Evolutionary conservation across 2,888 invertebrate species (phyloP).

Genomic region (Mystacides longicornis): DNA sequence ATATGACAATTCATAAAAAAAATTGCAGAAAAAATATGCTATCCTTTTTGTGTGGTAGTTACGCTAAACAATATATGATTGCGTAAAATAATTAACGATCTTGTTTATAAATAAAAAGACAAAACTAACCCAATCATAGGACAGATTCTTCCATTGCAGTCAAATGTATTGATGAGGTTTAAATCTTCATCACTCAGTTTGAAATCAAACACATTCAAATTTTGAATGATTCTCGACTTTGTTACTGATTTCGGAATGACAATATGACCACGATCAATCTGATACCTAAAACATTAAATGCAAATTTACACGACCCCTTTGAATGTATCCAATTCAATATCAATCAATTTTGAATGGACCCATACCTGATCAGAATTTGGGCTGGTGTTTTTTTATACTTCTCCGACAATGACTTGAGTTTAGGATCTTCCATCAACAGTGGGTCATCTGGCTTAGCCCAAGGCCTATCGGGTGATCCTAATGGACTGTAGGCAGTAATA

Average conservation of each 20-base stretch:
- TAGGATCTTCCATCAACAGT: slow-evolving; percentile 64
- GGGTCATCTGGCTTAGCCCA: slow-evolving; percentile 71
- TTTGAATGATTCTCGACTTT: slow-evolving; percentile 58
- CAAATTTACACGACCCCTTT: no score
- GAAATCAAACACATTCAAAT: slow-evolving; percentile 72
- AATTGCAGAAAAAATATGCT: no score
- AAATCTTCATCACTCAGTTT: slow-evolving; percentile 62
- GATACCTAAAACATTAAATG: slow-evolving; percentile 29
- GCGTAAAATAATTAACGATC: no score
- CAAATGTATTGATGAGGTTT: slow-evolving; percentile 56
- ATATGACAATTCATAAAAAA: no score
- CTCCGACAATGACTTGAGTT: slow-evolving; percentile 51
- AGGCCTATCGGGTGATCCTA: slow-evolving; percentile 77
- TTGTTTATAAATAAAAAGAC: background rate
- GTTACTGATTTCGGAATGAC: slow-evolving; percentile 81
- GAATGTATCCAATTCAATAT: no score
- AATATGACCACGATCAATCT: slow-evolving; percentile 61
- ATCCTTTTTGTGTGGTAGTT: no score
- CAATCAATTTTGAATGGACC: background rate
- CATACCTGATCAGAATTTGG: slow-evolving; percentile 58
- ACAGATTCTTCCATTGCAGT: slow-evolving; percentile 63
- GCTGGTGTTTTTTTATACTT: slow-evolving; percentile 61
- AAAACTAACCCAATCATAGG: slow-evolving; percentile 51
- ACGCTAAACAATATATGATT: no score
- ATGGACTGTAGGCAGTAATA: slow-evolving; percentile 76